Percentiles rank a stretch among this genome's conserved stretches.
Evolutionary conservation across 2,888 invertebrate genomes (phyloP).

Genomic region (Halocaridina rubra): DNA sequence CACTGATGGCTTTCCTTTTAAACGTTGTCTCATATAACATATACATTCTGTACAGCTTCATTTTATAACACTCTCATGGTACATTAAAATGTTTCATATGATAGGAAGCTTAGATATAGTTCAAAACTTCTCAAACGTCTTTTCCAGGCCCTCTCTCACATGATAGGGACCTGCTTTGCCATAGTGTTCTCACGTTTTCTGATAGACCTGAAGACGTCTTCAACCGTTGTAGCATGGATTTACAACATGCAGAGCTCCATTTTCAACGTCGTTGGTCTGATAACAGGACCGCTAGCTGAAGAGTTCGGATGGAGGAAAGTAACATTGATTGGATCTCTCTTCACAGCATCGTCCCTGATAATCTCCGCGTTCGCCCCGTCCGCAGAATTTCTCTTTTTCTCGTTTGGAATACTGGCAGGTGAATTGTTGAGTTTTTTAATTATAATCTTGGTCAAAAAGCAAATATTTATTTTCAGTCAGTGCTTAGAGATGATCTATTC

Average conservation of each 20-base stretch:
- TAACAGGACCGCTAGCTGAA: conserved; percentile 16
- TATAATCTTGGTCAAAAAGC: too few relatives aligned
- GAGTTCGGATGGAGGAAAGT: conserved; percentile 34
- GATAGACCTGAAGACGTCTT: background rate
- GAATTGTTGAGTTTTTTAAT: background rate
- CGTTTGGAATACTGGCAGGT: conserved; percentile 18
- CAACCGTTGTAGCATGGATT: conserved; percentile 20
- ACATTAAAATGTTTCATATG: too few relatives aligned
- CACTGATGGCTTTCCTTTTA: too few relatives aligned
- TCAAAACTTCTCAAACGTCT: too few relatives aligned
- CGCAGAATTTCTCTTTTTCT: conserved; percentile 12
- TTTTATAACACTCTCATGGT: too few relatives aligned
- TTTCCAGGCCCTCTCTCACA: background rate
- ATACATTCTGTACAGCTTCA: too few relatives aligned
- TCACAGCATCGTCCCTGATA: background rate
- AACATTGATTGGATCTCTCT: background rate
- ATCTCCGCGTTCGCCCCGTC: background rate
- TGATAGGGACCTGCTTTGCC: background rate
- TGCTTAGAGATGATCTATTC: background rate
- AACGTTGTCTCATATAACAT: too few relatives aligned
- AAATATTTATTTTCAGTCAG: background rate
- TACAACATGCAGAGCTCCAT: conserved; percentile 9
- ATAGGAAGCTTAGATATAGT: too few relatives aligned
- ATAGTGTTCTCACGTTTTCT: conserved; percentile 14
- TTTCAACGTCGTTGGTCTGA: background rate